phyloP scores from a whole-genome alignment of 1,140 invertebrate species.

The Aphelenchoides fujianensis region DNA sequence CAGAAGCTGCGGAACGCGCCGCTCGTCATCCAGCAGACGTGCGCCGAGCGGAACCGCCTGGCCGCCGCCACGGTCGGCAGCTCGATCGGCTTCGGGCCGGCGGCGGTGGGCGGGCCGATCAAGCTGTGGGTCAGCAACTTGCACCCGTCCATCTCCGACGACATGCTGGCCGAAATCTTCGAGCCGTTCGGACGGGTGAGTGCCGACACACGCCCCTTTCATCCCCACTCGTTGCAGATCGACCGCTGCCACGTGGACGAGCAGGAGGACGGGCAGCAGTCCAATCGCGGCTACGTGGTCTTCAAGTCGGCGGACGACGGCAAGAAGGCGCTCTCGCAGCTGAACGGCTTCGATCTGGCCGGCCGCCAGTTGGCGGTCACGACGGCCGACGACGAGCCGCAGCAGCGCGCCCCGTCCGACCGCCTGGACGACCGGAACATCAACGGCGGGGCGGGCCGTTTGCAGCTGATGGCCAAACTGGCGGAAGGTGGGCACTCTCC shows the following conservation, averaged over 20 bases:
- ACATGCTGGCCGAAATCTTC: conserved; percentile 96
- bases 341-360: conserved; percentile 98
- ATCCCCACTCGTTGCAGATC: conserved; percentile 67
- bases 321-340: conserved; percentile 93
- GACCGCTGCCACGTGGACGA: conserved; percentile 92
- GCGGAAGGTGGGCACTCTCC: too few relatives aligned
- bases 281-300: conserved; percentile 97
- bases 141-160: conserved; percentile 98
- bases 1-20: conserved; percentile 94
- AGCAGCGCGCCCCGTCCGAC: too few relatives aligned
- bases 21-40: conserved; percentile 94
- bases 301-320: conserved; percentile 96
- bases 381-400: conserved; percentile 89
- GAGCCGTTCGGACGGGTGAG: conserved; percentile 90
- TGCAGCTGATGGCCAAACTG: too few relatives aligned
- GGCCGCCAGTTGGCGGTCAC: conserved; percentile 98
- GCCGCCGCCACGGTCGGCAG: conserved; percentile 66
- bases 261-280: conserved; percentile 88
- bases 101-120: conserved; percentile 75
- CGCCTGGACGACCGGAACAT: too few relatives aligned
- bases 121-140: conserved; percentile 92
- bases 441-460: too few relatives aligned
- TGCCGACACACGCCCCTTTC: neutral
- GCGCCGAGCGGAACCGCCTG: conserved; percentile 94
- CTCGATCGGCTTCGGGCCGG: conserved; percentile 35